Conservation (phyloP, 2,888 invertebrate species). For the Polydrusus pterygomalis region DNA sequence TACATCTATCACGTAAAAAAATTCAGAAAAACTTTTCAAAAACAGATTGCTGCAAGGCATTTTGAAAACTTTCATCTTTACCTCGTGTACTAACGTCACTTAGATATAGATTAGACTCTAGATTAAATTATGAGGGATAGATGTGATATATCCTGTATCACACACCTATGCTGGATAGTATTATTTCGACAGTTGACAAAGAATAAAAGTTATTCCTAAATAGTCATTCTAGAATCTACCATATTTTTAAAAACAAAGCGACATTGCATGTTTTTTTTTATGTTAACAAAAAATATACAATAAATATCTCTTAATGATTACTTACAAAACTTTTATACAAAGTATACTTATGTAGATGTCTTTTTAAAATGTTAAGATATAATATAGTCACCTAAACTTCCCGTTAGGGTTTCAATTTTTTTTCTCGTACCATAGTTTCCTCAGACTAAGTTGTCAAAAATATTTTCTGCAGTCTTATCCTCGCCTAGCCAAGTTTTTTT, state of each 20-base stretch:
- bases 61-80: too few relatives aligned
- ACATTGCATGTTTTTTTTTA: neutral
- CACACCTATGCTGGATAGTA: too few relatives aligned
- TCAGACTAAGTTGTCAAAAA: constrained; percentile 36
- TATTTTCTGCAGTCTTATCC: constrained; percentile 34
- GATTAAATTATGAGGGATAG: too few relatives aligned
- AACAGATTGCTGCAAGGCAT: too few relatives aligned
- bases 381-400: constrained; percentile 8
- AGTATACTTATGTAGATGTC: constrained; percentile 28
- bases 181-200: too few relatives aligned
- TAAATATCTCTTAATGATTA: constrained; percentile 2
- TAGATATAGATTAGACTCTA: too few relatives aligned
- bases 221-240: neutral
- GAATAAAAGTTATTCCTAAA: neutral
- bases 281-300: neutral
- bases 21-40: too few relatives aligned
- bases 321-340: constrained; percentile 20
- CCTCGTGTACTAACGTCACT: too few relatives aligned
- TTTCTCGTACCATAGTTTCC: constrained; percentile 10
- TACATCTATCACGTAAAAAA: too few relatives aligned
- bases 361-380: constrained; percentile 26
- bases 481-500: constrained; percentile 18
- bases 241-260: constrained; percentile 7
- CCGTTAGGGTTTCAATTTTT: constrained; percentile 4
- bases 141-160: too few relatives aligned